A percentile compares a stretch with the other conserved stretches of the same genome.
Conservation (phyloP, 92 coral and sea anemone species). For the Chrysogorgia sp. region DNA sequence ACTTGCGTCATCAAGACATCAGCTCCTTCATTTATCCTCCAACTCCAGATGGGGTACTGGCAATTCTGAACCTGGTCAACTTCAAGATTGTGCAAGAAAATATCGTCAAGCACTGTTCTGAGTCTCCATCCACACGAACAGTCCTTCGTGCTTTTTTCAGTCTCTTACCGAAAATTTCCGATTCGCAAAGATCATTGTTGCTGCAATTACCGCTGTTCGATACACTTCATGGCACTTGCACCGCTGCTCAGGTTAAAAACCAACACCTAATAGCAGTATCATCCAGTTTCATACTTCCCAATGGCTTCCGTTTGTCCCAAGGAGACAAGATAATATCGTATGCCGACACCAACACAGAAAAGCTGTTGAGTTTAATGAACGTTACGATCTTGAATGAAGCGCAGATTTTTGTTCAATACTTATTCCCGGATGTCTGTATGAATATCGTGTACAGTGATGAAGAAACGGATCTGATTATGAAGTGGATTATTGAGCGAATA, state of each 20-base stretch:
- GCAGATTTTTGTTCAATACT: slow-evolving; percentile 47
- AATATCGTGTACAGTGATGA: slow-evolving; percentile 47
- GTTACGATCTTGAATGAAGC: slow-evolving; percentile 35
- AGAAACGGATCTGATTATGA: slow-evolving; percentile 61
- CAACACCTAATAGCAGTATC: slow-evolving; percentile 11
- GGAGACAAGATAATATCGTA: slow-evolving; percentile 43
- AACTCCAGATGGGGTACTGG: slow-evolving; percentile 11
- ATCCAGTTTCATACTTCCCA: neutral
- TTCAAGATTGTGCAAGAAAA: slow-evolving; percentile 33
- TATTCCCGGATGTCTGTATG: slow-evolving; percentile 46
- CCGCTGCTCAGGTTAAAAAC: neutral
- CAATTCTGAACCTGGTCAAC: slow-evolving; percentile 2
- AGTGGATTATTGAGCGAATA: slow-evolving; percentile 72
- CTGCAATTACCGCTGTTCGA: neutral
- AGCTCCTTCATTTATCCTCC: slow-evolving; percentile 68
- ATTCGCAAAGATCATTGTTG: slow-evolving; percentile 57
- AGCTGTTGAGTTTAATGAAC: slow-evolving; percentile 45
- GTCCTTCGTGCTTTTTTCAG: neutral
- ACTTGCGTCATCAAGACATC: slow-evolving; percentile 62
- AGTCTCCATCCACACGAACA: neutral
- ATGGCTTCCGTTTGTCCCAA: slow-evolving; percentile 28
- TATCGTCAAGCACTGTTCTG: neutral
- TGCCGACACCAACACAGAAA: slow-evolving; percentile 18
- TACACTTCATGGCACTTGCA: slow-evolving; percentile 17
- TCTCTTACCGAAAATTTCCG: slow-evolving; percentile 2